A percentile compares a stretch with the other conserved stretches of the same genome.
These are phyloP conservation scores for Pantherophis vulpinus DNA, from an alignment of 2,797 vertebrate genomes.

Conservation along the genomic window DNA sequence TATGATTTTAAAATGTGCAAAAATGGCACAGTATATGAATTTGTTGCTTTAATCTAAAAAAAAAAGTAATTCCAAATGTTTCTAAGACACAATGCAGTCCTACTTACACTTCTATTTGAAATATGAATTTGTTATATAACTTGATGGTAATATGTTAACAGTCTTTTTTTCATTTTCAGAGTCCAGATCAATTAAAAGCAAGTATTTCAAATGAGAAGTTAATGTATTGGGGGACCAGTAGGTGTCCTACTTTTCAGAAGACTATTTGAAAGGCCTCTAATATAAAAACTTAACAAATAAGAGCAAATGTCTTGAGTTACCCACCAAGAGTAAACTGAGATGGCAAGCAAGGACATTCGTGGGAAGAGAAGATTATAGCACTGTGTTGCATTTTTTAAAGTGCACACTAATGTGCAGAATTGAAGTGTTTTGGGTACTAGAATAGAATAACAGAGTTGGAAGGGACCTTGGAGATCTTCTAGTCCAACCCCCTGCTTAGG, in stretches of 20 bases:
- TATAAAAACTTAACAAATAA: neutral
- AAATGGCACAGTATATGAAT: constrained; percentile 23
- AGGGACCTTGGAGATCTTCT: no score
- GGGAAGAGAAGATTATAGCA: neutral
- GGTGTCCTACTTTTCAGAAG: neutral
- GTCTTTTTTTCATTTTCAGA: neutral
- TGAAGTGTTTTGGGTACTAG: neutral
- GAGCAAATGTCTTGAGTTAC: neutral
- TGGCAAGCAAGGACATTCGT: neutral
- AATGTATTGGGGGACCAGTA: neutral
- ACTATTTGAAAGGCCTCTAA: neutral
- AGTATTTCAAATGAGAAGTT: neutral
- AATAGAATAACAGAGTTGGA: no score
- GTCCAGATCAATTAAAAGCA: neutral
- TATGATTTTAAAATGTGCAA: neutral
- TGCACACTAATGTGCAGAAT: neutral
- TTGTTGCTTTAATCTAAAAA: neutral
- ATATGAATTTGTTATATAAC: neutral
- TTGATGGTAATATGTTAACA: neutral
- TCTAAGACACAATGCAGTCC: neutral
- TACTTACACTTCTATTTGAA: neutral
- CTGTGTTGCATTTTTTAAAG: no score
- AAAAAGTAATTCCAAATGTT: neutral
- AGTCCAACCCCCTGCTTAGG: no score
- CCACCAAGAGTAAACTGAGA: neutral